Conservation (phyloP, 2,888 invertebrate species). For the Dicycla oo region DNA sequence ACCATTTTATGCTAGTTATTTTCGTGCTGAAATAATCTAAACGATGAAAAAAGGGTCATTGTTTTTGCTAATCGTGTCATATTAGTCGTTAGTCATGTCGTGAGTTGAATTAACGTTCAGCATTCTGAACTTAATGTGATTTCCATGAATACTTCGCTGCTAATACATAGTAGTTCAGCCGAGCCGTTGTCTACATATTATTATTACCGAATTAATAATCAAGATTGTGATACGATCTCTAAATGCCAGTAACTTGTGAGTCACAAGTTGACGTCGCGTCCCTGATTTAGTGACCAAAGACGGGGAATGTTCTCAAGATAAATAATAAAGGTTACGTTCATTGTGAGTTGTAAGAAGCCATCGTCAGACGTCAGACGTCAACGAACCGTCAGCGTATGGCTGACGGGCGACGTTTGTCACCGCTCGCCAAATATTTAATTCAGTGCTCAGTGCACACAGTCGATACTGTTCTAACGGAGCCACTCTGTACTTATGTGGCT, state of each 20-base stretch:
- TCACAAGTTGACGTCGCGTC: background rate
- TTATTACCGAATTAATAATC: constrained; percentile 24
- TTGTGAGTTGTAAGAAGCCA: background rate
- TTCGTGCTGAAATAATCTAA: background rate
- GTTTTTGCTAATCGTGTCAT: background rate
- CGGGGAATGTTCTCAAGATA: background rate
- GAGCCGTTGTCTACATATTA: constrained; percentile 5
- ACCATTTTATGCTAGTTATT: background rate
- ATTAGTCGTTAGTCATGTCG: background rate
- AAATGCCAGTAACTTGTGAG: background rate
- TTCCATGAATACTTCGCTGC: constrained; percentile 4
- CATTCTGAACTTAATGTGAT: constrained; percentile 9
- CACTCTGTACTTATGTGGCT: constrained; percentile 17
- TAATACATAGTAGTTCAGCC: constrained; percentile 6
- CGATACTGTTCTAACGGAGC: constrained; percentile 61
- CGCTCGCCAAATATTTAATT: constrained; percentile 68
- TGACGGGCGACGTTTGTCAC: constrained; percentile 26
- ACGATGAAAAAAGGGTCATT: background rate
- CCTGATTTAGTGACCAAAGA: constrained; percentile 7
- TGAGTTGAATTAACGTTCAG: constrained; percentile 12
- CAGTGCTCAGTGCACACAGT: constrained; percentile 64
- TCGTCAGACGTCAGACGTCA: background rate
- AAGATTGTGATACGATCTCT: constrained; percentile 10
- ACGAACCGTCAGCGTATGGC: constrained; percentile 15
- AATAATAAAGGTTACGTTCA: constrained; percentile 13